Base-by-base conservation (phyloP, 2,113 vertebrate species). In the Trinectes maculatus region DNA sequence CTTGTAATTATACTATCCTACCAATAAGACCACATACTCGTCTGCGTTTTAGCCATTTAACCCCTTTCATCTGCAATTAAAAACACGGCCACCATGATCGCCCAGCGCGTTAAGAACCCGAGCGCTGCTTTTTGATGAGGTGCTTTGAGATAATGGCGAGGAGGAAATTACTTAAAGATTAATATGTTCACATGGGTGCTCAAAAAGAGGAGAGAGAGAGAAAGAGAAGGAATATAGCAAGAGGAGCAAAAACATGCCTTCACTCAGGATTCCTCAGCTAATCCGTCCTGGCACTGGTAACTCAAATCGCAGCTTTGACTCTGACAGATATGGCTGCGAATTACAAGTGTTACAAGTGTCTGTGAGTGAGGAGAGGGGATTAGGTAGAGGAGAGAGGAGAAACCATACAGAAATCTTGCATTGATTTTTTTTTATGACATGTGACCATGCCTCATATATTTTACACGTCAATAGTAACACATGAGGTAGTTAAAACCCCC, bases 291-390 rank as follows among this genome's bases (percentile, higher is more conserved):
- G 85, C 84, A 75, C 81, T 74, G 80, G 77, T 36, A 57, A 86
- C 86, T 91, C 77, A 85, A 89, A 89, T 88, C 81, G 12, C 63
- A 74, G 82, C 86, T 89, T 91, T 89, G 84, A 89, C 81, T 91
- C 80, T 28, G 44, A 68, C 47, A 74, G 89, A 89, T 89, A 70
- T 84, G 86, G 70, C 74, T 71, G 79, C 58, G 90, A 90, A 92
- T 92, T 90, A 92, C 89, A 90, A 88, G 86, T 88, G 84, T 91
- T n/a, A n/a, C n/a, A 90, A 92, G 86, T 90, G 90, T 86, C 89
- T 89, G 80, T 66, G 77, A 88, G 85, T 77, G 83, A 87, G 79
- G 77, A 84, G 80, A 84, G 40, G 65, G 86, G 91, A 92, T 92
- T 92, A 92, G 72, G 11, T 28, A 49, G 53, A 33, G 46, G 47